A percentile compares a stretch with the other conserved stretches of the same genome.
phyloP scores from a whole-genome alignment of 2,888 invertebrate genomes.

The Sphinx pinastri region DNA sequence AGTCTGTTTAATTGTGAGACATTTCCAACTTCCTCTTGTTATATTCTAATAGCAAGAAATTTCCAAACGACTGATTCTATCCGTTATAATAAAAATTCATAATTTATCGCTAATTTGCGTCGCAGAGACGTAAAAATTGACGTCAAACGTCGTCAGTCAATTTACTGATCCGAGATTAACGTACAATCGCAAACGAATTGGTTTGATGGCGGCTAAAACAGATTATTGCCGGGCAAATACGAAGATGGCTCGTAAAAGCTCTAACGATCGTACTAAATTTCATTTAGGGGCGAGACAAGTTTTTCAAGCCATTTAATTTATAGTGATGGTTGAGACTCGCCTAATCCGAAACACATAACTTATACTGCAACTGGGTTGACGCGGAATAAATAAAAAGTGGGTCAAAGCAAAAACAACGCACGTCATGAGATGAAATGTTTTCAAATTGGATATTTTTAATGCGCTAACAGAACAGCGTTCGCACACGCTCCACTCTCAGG shows the following conservation, averaged over 20 bases:
- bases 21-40: not conserved
- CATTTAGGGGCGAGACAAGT: constrained; percentile 63
- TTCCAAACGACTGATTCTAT: not conserved
- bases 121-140: constrained; percentile 30
- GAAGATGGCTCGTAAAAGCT: constrained; percentile 73
- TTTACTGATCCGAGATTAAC: constrained; percentile 55
- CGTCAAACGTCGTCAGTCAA: constrained; percentile 49
- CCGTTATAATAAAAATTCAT: constrained; percentile 9
- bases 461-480: not conserved
- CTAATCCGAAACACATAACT: constrained; percentile 52
- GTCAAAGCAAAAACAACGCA: constrained; percentile 32
- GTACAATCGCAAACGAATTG: constrained; percentile 51
- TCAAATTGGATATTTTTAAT: constrained; percentile 20
- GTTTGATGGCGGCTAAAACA: constrained; percentile 61
- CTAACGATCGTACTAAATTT: constrained; percentile 70
- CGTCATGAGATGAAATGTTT: constrained; percentile 10
- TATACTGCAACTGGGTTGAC: constrained; percentile 35
- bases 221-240: constrained; percentile 63
- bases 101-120: constrained; percentile 38
- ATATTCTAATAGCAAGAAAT: not conserved
- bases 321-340: constrained; percentile 48
- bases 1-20: not conserved
- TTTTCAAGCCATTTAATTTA: constrained; percentile 67
- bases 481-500: not conserved
- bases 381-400: constrained; percentile 36